Conservation (phyloP, 2,888 invertebrate species). For the Euclidia mi region DNA sequence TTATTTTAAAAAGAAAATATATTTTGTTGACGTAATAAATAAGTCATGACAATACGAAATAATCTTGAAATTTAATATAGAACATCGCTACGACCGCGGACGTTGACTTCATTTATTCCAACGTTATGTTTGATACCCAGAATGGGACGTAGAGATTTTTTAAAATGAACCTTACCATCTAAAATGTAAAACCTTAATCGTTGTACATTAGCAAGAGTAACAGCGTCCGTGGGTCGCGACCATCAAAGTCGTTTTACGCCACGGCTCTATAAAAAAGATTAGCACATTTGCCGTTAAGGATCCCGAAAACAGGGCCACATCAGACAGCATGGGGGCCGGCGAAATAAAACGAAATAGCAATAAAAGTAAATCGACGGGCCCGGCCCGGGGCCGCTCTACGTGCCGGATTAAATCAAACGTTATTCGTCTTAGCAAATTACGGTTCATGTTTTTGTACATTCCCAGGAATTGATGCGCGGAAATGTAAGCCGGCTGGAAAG, state of each 20-base stretch:
- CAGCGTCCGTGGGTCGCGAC: constrained; percentile 68
- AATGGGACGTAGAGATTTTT: constrained; percentile 54
- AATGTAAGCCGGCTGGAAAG: constrained; percentile 73
- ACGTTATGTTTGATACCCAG: constrained; percentile 49
- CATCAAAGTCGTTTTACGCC: constrained; percentile 77
- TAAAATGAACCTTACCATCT: constrained; percentile 61
- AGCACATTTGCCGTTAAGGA: constrained; percentile 88
- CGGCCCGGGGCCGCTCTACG: constrained; percentile 75
- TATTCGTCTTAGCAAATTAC: constrained; percentile 89
- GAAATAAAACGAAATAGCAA: constrained; percentile 88
- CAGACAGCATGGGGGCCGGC: constrained; percentile 74
- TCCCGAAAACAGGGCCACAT: constrained; percentile 86
- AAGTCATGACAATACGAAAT: too few relatives aligned
- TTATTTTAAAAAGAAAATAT: neutral
- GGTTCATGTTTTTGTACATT: constrained; percentile 83
- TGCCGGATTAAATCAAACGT: constrained; percentile 88
- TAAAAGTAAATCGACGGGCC: constrained; percentile 88
- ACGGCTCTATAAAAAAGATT: constrained; percentile 85
- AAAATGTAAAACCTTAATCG: constrained; percentile 78
- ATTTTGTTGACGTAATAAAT: too few relatives aligned
- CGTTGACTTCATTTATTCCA: too few relatives aligned
- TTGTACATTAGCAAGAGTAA: constrained; percentile 74
- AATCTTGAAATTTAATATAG: too few relatives aligned
- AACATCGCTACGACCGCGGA: too few relatives aligned
- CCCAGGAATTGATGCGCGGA: constrained; percentile 75